Evolutionary conservation across 1,140 invertebrate genomes (phyloP), one percentile per base, ranked within the genome.

Genomic region (Drosophila parvula): DNA sequence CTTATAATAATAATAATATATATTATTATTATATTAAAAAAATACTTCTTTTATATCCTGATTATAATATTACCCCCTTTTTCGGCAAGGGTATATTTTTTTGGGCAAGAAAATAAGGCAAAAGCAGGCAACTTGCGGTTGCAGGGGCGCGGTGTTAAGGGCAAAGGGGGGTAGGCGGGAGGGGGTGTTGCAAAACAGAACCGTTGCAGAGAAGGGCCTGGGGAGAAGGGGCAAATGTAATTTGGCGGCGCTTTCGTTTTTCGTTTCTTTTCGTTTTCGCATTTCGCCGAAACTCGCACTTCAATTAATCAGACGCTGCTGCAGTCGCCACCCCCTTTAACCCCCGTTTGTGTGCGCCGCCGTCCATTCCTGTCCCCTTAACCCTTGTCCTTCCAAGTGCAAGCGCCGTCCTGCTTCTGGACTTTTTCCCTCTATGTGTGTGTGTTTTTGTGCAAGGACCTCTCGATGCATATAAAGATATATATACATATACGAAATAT

Each of bases 241-340:
- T 85, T 88, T 88, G 73, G 80, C 76, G 60, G 77, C 80, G 76
- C 74, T 89, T 89, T 77, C 67, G 55, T 74, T 71, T 73, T 65
- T 50, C 50, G 47, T 65, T 62, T 68, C 32, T 64, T 68, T 60
- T 69, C 55, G 59, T 59, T 57, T 80, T 77, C 71, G 65, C 82
- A 81, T 85, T 85, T 81, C 60, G 83, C 65, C 68, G 65, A 65
- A 80, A 80, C 80, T 90, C 84, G 77, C 79, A 81, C 88, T 90
- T 90, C 88, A 90, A 90, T 90, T 90, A 90, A 90, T 90, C 88
- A 90, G 82, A 78, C 69, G 64, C 57, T 50, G 48, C 48, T 81
- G 78, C 74, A 59, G 75, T 79, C 64, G 68, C 27, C 74, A 51
- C 27, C 64, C 44, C 28, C 61, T 45, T 48, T n/a, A 27, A 16